Base-by-base conservation (phyloP, 2,888 invertebrate genomes). In the Abrostola triplasia region DNA sequence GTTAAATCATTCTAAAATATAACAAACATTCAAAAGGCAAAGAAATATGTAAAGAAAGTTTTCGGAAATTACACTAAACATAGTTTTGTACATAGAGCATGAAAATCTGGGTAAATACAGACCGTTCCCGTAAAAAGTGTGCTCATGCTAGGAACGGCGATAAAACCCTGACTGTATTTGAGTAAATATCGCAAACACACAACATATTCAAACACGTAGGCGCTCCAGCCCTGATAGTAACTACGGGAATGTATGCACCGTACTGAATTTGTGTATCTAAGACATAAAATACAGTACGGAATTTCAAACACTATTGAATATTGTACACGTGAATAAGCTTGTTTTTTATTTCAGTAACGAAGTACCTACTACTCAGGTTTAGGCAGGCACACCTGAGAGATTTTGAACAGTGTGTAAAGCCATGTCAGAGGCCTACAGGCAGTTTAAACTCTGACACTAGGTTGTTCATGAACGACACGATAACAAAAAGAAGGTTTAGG, bases 151-250 rank as follows among this genome's bases (percentile, higher is more conserved):
- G 69, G 66, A 69, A 56, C 58, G 63, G 38, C 51, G 49, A 64
- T 64, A 75, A 52, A 68, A 59, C 47, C 69, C 59, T 0, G 36
- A 56, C 62, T 55, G 44, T 69, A 65, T 69, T 57, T 63, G 67
- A 41, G 56, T 59, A 35, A 52, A 66, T 76, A 76, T 72, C 64
- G 72, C 69, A 66, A 72, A 67, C 57, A 66, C 68, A 75, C 65
- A 68, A 64, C 68, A 66, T 71, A 77, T 74, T 74, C 77, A 71
- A 69, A 71, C 77, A 74, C 74, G 67, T 71, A 74, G 59, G 58
- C 62, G 60, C 64, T 73, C 56, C 48, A 61, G 67, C 65, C 59
- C 48, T 67, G 69, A 65, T 66, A 70, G 53, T 49, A 60, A 58
- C 65, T 59, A 55, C 54, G 36, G 49, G 55, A 65, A 66, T 64